A percentile compares a stretch with the other conserved stretches of the same genome.
These are phyloP conservation scores for Ceratosolen fusciceps DNA, from an alignment of 1,140 invertebrate genomes.

Conservation along the genomic window DNA sequence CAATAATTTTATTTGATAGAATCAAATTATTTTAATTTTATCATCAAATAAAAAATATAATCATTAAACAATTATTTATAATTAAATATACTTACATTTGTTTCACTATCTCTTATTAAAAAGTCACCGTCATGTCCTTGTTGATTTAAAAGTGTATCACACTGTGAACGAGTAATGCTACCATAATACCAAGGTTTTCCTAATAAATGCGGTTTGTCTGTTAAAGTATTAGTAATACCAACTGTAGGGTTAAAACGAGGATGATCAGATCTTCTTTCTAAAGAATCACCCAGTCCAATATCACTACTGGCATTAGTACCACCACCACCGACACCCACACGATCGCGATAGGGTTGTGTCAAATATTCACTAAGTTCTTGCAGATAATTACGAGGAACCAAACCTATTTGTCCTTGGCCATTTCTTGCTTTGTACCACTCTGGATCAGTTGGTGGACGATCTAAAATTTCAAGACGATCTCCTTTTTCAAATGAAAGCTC, in stretches of 20 bases:
- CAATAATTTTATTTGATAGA: too few relatives aligned
- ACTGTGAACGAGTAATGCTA: conserved; percentile 92
- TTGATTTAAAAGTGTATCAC: conserved; percentile 93
- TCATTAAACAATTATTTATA: too few relatives aligned
- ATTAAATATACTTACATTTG: conserved; percentile 85
- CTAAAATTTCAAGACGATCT: conserved; percentile 93
- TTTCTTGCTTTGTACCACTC: conserved; percentile 99
- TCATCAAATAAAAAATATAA: too few relatives aligned
- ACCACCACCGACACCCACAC: conserved; percentile 57
- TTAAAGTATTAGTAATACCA: conserved; percentile 48
- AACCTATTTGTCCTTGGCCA: conserved; percentile 89
- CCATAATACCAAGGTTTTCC: conserved; percentile 98
- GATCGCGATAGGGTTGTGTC: conserved; percentile 83
- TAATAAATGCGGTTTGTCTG: conserved; percentile 79
- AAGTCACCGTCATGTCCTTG: conserved; percentile 98
- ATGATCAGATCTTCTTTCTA: conserved; percentile 68
- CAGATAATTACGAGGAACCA: conserved; percentile 97
- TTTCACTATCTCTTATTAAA: conserved; percentile 98
- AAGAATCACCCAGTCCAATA: conserved; percentile 68
- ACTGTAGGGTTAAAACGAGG: conserved; percentile 29
- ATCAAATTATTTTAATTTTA: too few relatives aligned
- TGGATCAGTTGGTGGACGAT: conserved; percentile 95
- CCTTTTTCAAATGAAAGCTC: conserved; percentile 98
- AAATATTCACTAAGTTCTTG: conserved; percentile 91
- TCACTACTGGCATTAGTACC: conserved; percentile 67